phyloP scores from a whole-genome alignment of 2,113 vertebrate genomes.

The Podiceps cristatus region DNA sequence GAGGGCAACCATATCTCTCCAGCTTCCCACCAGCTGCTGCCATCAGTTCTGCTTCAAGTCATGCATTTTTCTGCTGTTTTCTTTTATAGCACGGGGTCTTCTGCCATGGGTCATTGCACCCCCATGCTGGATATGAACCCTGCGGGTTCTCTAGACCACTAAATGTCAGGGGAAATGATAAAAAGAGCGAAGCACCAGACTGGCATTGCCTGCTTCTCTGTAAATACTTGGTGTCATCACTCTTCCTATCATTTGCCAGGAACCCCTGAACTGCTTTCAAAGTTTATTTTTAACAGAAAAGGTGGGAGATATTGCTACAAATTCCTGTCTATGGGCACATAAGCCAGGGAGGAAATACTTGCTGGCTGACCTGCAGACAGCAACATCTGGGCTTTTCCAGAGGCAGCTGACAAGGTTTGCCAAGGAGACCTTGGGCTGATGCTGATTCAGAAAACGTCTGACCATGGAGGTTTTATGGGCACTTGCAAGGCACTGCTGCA shows the following conservation, averaged over 20 bases:
- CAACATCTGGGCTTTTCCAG: not conserved
- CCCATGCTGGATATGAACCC: not conserved
- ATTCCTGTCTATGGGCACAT: not conserved
- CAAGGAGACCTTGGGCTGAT: not conserved
- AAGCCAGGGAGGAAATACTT: not conserved
- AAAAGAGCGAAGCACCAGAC: not conserved
- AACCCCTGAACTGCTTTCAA: not conserved
- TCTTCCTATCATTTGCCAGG: not conserved
- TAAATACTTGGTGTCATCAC: not conserved
- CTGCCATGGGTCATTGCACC: fast-evolving
- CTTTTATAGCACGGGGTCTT: not conserved
- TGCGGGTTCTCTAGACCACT: not conserved
- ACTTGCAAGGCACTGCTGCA: not conserved
- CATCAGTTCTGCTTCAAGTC: not conserved
- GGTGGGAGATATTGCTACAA: not conserved
- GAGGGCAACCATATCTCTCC: fast-evolving
- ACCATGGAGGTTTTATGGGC: fast-evolving
- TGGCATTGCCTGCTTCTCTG: not conserved
- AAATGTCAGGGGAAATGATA: not conserved
- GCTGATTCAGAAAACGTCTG: not conserved
- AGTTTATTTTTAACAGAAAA: not conserved
- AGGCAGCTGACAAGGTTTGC: not conserved
- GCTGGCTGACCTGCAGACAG: not conserved
- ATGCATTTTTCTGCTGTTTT: not conserved
- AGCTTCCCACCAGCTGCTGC: not conserved